phyloP scores from a whole-genome alignment of 2,888 invertebrate genomes.

The Arge pagana region DNA sequence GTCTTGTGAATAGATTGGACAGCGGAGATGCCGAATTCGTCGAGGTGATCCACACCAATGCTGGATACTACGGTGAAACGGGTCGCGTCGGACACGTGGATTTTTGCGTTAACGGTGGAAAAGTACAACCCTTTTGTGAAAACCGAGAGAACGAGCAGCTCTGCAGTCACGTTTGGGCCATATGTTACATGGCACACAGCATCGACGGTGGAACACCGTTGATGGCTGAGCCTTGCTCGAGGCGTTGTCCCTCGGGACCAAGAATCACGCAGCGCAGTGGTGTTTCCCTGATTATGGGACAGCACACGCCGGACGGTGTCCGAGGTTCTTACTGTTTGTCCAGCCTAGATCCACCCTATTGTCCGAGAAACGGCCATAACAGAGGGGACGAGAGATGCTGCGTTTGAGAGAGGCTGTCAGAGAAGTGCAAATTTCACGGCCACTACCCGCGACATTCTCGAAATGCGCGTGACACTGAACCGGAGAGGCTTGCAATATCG shows the following conservation, averaged over 20 bases:
- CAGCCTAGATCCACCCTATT: slow-evolving; percentile 71
- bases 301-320: slow-evolving; percentile 72
- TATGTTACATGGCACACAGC: slow-evolving; percentile 81
- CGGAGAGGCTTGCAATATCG: background rate
- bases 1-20: slow-evolving; percentile 67
- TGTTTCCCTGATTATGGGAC: slow-evolving; percentile 69
- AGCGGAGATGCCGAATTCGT: slow-evolving; percentile 78
- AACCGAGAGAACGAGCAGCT: slow-evolving; percentile 72
- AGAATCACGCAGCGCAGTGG: slow-evolving; percentile 63
- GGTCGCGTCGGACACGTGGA: slow-evolving; percentile 77
- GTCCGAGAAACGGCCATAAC: slow-evolving; percentile 63
- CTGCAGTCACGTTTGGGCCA: slow-evolving; percentile 80
- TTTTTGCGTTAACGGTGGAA: slow-evolving; percentile 81
- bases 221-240: slow-evolving; percentile 72
- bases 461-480: no score
- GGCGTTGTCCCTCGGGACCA: slow-evolving; percentile 72
- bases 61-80: slow-evolving; percentile 77
- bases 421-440: no score
- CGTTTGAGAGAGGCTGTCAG: slow-evolving; percentile 41
- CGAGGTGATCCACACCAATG: slow-evolving; percentile 79
- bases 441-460: no score
- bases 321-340: slow-evolving; percentile 73
- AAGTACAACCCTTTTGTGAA: slow-evolving; percentile 75
- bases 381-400: slow-evolving; percentile 74
- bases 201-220: slow-evolving; percentile 62